These are phyloP conservation scores for Megaceryle maxima DNA, from an alignment of 2,113 vertebrate species.

Conservation along the genomic window DNA sequence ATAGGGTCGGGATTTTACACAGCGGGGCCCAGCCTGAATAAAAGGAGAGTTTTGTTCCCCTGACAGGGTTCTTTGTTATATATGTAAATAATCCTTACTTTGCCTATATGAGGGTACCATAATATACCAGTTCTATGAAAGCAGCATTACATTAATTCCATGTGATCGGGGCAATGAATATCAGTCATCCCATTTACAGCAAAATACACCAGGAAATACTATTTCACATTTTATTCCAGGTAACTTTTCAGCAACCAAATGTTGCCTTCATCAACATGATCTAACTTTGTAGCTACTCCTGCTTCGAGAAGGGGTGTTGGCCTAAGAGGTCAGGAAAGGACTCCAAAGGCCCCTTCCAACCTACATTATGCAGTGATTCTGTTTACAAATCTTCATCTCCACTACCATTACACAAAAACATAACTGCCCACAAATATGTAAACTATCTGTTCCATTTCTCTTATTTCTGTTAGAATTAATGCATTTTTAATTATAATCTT, in stretches of 20 bases:
- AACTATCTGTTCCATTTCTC: slow-evolving; percentile 24
- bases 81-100: neutral
- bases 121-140: neutral
- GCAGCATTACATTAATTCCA: neutral
- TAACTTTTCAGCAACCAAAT: neutral
- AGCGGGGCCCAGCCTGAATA: neutral
- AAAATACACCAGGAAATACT: neutral
- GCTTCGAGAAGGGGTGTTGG: neutral
- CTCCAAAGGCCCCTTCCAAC: neutral
- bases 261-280: neutral
- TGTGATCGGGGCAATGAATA: neutral
- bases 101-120: neutral
- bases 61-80: neutral
- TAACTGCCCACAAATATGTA: slow-evolving; percentile 19
- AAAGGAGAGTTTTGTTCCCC: neutral
- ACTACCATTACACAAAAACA: slow-evolving; percentile 6
- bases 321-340: neutral
- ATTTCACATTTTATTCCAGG: neutral
- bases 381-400: neutral
- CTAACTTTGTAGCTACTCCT: neutral
- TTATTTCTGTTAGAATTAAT: slow-evolving; percentile 43
- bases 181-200: neutral
- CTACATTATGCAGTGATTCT: neutral
- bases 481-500: slow-evolving; percentile 39
- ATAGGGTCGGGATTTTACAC: neutral